Conservation (phyloP, 2,888 invertebrate genomes). For the Actias luna region DNA sequence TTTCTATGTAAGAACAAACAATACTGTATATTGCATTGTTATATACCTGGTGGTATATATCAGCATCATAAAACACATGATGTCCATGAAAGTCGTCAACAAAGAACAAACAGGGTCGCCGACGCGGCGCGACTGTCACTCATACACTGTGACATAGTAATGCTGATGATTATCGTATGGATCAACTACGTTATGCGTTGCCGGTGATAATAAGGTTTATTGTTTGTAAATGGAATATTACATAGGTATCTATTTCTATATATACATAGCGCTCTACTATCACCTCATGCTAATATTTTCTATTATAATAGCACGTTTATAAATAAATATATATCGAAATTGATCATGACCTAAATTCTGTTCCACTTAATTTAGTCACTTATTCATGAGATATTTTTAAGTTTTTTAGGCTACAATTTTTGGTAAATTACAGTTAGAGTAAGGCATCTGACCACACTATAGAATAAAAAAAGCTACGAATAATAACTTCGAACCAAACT, state of each 20-base stretch:
- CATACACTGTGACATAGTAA: constrained; percentile 22
- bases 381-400: too few species aligned
- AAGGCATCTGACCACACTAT: too few species aligned
- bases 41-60: constrained; percentile 18
- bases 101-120: constrained; percentile 32
- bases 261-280: neutral
- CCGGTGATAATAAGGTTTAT: constrained; percentile 1
- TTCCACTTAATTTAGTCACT: neutral
- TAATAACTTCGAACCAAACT: too few species aligned
- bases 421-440: too few species aligned
- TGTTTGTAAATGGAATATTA: constrained; percentile 2
- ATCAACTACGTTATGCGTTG: constrained; percentile 26
- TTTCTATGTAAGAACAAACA: neutral
- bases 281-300: neutral
- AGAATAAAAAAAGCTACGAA: too few species aligned
- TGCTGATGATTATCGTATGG: constrained; percentile 33
- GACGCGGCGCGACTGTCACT: constrained; percentile 31
- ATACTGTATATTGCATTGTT: constrained; percentile 11
- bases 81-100: constrained; percentile 34
- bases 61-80: constrained; percentile 32
- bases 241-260: constrained; percentile 12
- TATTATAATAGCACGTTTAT: neutral
- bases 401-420: too few species aligned
- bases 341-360: neutral
- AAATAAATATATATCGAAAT: neutral